Conservation (phyloP, 30 jellyfish, hydroid and myxozoan species). For the Hydra vulgaris region DNA sequence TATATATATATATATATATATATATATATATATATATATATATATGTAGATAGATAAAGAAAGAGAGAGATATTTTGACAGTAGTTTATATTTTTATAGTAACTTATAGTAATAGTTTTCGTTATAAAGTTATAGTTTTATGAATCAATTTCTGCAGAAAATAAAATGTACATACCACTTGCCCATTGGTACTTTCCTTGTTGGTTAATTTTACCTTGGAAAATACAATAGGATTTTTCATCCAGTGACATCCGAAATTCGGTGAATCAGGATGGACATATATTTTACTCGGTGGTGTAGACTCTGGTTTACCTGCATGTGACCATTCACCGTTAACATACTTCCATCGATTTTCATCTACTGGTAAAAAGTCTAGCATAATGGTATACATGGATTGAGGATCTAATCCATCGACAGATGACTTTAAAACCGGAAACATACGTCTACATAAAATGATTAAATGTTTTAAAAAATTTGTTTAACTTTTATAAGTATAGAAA, state of each 20-base stretch:
- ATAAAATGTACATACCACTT: conserved; percentile 79
- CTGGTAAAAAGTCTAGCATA: conserved; percentile 84
- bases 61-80: no score
- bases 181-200: conserved; percentile 87
- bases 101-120: no score
- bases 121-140: no score
- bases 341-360: conserved; percentile 94
- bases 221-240: conserved; percentile 89
- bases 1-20: no score
- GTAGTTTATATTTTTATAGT: no score
- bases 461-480: no score
- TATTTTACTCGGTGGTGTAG: conserved; percentile 79
- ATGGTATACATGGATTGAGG: conserved; percentile 93
- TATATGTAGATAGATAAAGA: no score
- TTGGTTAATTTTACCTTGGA: conserved; percentile 90
- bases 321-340: conserved; percentile 98
- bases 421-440: conserved; percentile 94
- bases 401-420: conserved; percentile 75
- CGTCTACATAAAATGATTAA: conserved; percentile 68
- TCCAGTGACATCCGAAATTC: conserved; percentile 96
- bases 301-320: conserved; percentile 94
- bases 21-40: no score
- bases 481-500: no score
- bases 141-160: no score
- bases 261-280: conserved; percentile 99